Conservation (phyloP, 2,113 vertebrate genomes). For the Hydropotes inermis region DNA sequence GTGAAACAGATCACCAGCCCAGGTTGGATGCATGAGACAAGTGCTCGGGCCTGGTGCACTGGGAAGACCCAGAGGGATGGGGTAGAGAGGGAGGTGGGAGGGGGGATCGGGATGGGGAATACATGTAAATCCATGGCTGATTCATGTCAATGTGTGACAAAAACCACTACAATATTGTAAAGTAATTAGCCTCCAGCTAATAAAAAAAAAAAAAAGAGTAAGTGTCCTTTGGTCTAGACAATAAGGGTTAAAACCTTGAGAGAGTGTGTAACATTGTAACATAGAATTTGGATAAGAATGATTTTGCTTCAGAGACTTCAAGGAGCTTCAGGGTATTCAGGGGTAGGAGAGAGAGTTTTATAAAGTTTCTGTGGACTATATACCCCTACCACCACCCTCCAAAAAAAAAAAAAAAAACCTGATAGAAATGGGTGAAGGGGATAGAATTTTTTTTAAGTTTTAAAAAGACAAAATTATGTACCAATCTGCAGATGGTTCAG, state of each 20-base stretch:
- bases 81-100: too few relatives aligned
- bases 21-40: too few relatives aligned
- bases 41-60: too few relatives aligned
- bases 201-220: too few relatives aligned
- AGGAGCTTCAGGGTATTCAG: not conserved
- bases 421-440: not conserved
- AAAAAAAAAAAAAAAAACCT: not conserved
- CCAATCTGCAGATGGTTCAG: not conserved
- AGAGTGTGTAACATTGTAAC: not conserved
- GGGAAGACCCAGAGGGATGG: too few relatives aligned
- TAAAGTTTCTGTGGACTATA: not conserved
- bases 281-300: not conserved
- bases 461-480: not conserved
- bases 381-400: not conserved
- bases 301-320: not conserved
- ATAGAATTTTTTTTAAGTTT: not conserved
- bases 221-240: not conserved
- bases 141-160: too few relatives aligned
- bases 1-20: too few relatives aligned
- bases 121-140: too few relatives aligned
- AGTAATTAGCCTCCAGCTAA: too few relatives aligned
- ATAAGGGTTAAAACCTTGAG: not conserved
- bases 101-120: too few relatives aligned
- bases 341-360: not conserved
- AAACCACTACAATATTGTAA: too few relatives aligned